These are phyloP conservation scores for Sycophila texana DNA, from an alignment of 2,888 invertebrate genomes.

Conservation along the genomic window DNA sequence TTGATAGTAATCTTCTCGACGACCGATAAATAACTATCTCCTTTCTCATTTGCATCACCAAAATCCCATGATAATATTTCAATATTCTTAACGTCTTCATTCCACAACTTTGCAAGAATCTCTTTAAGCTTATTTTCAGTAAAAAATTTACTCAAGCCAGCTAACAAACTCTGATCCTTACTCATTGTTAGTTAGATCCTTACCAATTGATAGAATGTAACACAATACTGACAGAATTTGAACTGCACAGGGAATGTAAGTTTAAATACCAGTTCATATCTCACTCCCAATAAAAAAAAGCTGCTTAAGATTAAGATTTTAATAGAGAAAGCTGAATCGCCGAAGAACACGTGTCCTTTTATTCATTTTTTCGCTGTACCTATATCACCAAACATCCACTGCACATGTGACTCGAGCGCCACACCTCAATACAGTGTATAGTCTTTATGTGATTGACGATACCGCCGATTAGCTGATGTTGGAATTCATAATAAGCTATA, in stretches of 20 bases:
- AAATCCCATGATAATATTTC: conserved; percentile 75
- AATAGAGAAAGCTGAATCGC: background rate
- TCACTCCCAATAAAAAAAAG: background rate
- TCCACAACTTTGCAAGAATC: conserved; percentile 71
- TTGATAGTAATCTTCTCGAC: conserved; percentile 80
- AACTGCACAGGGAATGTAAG: background rate
- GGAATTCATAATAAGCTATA: too few species aligned
- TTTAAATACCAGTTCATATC: conserved; percentile 9
- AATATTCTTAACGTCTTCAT: conserved; percentile 61
- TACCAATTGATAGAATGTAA: background rate
- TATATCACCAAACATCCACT: background rate
- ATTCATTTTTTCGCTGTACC: too few species aligned
- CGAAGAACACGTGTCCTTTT: conserved; percentile 30
- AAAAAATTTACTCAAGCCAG: conserved; percentile 68
- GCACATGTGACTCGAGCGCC: too few species aligned
- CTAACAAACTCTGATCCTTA: conserved; percentile 43
- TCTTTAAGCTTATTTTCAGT: conserved; percentile 74
- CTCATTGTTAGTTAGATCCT: conserved; percentile 8
- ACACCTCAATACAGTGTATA: too few species aligned
- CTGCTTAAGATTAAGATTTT: background rate
- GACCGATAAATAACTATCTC: conserved; percentile 84
- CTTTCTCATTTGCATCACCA: conserved; percentile 77
- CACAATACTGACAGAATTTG: background rate
- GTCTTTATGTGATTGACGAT: too few species aligned
- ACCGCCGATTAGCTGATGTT: too few species aligned